Conservation (phyloP, 92 coral and sea anemone species). For the Isaurus tuberculatus region DNA sequence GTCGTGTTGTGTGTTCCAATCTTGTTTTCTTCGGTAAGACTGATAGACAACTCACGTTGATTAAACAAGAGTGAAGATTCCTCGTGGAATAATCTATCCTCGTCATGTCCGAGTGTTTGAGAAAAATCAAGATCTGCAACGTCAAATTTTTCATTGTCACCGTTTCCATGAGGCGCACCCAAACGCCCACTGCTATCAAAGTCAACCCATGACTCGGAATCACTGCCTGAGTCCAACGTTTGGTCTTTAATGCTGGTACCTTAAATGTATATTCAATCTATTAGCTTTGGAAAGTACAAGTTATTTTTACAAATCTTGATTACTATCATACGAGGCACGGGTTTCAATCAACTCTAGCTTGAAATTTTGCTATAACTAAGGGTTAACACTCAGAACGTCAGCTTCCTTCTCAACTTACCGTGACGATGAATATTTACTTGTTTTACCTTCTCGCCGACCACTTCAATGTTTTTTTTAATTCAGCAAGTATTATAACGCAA, state of each 20-base stretch:
- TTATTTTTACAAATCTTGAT: too few species aligned
- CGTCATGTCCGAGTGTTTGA: conserved; percentile 35
- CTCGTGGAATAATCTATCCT: background rate
- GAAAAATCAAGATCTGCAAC: conserved; percentile 71
- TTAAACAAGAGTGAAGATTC: background rate
- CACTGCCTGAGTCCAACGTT: conserved; percentile 46
- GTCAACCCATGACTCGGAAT: conserved; percentile 76
- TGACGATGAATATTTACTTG: too few species aligned
- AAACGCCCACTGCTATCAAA: conserved; percentile 37
- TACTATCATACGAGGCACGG: too few species aligned
- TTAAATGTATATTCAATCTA: too few species aligned
- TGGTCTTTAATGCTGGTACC: conserved; percentile 30
- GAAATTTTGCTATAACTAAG: too few species aligned
- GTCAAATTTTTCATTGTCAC: conserved; percentile 52
- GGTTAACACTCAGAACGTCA: too few species aligned
- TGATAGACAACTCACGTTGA: conserved; percentile 29
- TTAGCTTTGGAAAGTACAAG: too few species aligned
- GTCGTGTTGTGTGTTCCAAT: background rate
- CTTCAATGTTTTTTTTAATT: too few species aligned
- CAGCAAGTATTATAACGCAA: too few species aligned
- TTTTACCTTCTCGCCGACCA: too few species aligned
- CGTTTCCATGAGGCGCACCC: conserved; percentile 23
- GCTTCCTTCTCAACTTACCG: too few species aligned
- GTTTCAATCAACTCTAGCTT: too few species aligned
- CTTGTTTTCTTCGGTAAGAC: background rate